These are phyloP conservation scores for Scaptomyza parva DNA, from an alignment of 2,888 invertebrate species.

Conservation along the genomic window DNA sequence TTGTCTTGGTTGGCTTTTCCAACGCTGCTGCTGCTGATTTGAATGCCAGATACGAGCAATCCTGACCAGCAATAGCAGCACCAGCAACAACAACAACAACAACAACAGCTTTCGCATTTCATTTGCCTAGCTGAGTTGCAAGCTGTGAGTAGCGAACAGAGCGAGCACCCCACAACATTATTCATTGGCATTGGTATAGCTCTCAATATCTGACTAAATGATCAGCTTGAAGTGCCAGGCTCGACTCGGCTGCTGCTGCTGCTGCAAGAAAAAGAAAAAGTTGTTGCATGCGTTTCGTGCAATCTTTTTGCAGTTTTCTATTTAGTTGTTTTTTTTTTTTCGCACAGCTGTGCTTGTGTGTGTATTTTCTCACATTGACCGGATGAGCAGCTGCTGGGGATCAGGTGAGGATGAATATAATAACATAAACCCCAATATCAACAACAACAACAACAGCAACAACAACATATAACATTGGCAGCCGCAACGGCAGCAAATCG, in stretches of 20 bases:
- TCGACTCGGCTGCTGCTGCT: conserved; percentile 3
- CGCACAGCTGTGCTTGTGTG: conserved; percentile 37
- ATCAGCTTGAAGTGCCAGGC: conserved; percentile 55
- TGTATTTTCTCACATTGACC: conserved; percentile 76
- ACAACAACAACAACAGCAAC: conserved; percentile 70
- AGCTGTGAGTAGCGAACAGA: conserved; percentile 32
- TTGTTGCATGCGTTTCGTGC: conserved; percentile 74
- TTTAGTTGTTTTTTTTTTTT: conserved; percentile 43
- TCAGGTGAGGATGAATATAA: conserved; percentile 83
- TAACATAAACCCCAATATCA: conserved; percentile 81
- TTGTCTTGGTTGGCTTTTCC: conserved; percentile 60
- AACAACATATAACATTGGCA: conserved; percentile 39
- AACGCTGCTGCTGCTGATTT: conserved; percentile 76
- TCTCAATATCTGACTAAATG: conserved; percentile 72
- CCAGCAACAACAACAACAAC: conserved; percentile 4
- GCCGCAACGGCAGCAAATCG: conserved; percentile 52
- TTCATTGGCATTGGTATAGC: conserved; percentile 30
- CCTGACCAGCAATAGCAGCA: conserved; percentile 40
- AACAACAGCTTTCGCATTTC: conserved; percentile 76
- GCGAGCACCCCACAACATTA: conserved; percentile 63
- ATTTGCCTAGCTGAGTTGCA: conserved; percentile 43
- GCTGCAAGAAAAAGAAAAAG: conserved; percentile 67
- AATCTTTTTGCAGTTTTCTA: conserved; percentile 49
- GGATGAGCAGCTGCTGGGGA: conserved; percentile 83
- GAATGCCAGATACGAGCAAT: conserved; percentile 72